Evolutionary conservation across 2,888 invertebrate species (phyloP).

Genomic region (Acanthopleura granulata): DNA sequence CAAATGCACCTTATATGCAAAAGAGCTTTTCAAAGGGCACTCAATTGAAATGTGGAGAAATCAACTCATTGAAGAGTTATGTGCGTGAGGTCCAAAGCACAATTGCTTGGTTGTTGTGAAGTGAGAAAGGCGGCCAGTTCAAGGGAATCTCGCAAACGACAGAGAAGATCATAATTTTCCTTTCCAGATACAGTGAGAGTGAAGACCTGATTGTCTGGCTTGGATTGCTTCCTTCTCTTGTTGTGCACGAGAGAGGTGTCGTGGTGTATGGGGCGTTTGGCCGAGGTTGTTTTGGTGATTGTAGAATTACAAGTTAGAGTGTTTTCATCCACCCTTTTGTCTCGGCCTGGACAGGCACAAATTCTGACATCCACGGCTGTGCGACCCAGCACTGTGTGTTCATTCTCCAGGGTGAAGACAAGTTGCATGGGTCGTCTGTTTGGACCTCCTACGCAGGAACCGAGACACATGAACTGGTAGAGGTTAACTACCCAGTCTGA

Average conservation of each 20-base stretch:
- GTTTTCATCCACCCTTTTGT: slow-evolving; percentile 9
- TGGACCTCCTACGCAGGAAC: slow-evolving; percentile 12
- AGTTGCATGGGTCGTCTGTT: neutral
- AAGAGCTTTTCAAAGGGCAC: no score
- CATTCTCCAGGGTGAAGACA: slow-evolving; percentile 9
- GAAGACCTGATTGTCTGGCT: neutral
- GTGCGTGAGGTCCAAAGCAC: no score
- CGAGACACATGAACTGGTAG: slow-evolving; percentile 17
- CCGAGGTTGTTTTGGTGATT: neutral
- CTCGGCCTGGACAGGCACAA: neutral
- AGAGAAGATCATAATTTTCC: slow-evolving; percentile 9
- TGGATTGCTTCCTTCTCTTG: neutral
- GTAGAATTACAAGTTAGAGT: neutral
- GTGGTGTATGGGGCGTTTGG: neutral
- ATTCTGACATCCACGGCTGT: slow-evolving; percentile 6
- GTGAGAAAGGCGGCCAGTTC: neutral
- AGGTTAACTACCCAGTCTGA: slow-evolving; percentile 2
- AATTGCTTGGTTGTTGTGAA: neutral
- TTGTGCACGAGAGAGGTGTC: neutral
- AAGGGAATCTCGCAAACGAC: neutral
- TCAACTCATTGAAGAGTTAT: no score
- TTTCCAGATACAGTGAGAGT: neutral
- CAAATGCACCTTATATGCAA: no score
- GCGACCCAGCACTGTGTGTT: slow-evolving; percentile 4
- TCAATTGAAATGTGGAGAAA: no score